Percentiles rank a stretch among this genome's conserved stretches.
These are phyloP conservation scores for Synergus itoensis DNA, from an alignment of 2,888 invertebrate genomes.

Conservation along the genomic window DNA sequence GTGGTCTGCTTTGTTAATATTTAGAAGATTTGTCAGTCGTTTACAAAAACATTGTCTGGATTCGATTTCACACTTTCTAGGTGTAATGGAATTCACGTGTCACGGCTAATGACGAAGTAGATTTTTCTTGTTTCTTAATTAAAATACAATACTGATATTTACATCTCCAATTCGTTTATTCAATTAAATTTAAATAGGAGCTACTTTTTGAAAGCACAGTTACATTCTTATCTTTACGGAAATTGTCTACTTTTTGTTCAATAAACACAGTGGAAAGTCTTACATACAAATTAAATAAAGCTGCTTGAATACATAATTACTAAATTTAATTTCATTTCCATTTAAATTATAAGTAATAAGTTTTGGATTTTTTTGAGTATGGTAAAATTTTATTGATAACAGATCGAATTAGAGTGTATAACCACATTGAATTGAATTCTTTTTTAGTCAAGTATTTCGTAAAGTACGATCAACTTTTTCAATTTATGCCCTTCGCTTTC, in stretches of 20 bases:
- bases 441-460: constrained; percentile 25
- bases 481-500: constrained; percentile 43
- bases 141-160: constrained; percentile 27
- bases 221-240: not conserved
- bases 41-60: constrained; percentile 2
- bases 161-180: constrained; percentile 1
- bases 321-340: too few relatives aligned
- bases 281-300: not conserved
- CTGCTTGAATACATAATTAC: not conserved
- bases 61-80: constrained; percentile 2
- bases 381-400: not conserved
- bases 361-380: not conserved
- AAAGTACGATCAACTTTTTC: constrained; percentile 20
- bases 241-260: not conserved
- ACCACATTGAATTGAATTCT: not conserved
- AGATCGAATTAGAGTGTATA: not conserved
- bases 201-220: not conserved
- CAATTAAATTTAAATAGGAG: constrained; percentile 2
- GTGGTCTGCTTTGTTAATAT: constrained; percentile 11
- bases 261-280: not conserved
- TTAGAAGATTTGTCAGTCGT: not conserved
- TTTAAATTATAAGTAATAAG: not conserved
- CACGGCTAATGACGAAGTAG: constrained; percentile 5
- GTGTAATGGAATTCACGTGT: constrained; percentile 13
- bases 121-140: not conserved